phyloP scores from a whole-genome alignment of 2,113 vertebrate species.

The Electrona antarctica region DNA sequence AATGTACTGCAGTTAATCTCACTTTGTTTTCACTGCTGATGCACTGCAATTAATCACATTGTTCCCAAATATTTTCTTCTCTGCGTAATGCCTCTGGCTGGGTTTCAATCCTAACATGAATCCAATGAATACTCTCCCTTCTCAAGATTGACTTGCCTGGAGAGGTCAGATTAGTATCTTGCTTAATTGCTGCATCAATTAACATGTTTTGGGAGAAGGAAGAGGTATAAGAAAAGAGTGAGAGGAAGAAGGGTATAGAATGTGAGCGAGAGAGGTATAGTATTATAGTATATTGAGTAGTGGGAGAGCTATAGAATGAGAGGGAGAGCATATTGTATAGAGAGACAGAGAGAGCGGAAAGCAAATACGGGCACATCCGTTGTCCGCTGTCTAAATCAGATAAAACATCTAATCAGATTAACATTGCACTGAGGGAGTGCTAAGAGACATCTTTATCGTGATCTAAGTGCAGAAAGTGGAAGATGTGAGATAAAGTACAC shows the following conservation, averaged over 20 bases:
- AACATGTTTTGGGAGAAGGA: conserved; percentile 67
- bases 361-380: conserved; percentile 12
- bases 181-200: conserved; percentile 72
- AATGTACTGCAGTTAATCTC: conserved; percentile 45
- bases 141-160: conserved; percentile 59
- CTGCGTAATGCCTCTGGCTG: conserved; percentile 44
- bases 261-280: conserved; percentile 9
- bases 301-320: background rate
- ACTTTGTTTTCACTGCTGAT: conserved; percentile 32
- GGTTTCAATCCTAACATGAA: conserved; percentile 44
- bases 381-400: conserved; percentile 50
- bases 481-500: conserved; percentile 5
- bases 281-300: background rate
- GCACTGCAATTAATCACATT: conserved; percentile 44
- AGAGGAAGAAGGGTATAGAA: background rate
- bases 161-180: conserved; percentile 62
- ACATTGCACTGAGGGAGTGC: conserved; percentile 23
- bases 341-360: conserved; percentile 3
- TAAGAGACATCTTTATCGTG: conserved; percentile 21
- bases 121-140: conserved; percentile 47
- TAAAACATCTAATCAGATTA: conserved; percentile 8
- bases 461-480: conserved; percentile 17
- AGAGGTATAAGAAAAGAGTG: background rate
- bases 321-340: background rate
- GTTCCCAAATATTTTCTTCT: conserved; percentile 62